Percentiles rank a stretch among this genome's conserved stretches.
phyloP scores from a whole-genome alignment of 2,113 vertebrate genomes.

The Lophochroa leadbeateri region DNA sequence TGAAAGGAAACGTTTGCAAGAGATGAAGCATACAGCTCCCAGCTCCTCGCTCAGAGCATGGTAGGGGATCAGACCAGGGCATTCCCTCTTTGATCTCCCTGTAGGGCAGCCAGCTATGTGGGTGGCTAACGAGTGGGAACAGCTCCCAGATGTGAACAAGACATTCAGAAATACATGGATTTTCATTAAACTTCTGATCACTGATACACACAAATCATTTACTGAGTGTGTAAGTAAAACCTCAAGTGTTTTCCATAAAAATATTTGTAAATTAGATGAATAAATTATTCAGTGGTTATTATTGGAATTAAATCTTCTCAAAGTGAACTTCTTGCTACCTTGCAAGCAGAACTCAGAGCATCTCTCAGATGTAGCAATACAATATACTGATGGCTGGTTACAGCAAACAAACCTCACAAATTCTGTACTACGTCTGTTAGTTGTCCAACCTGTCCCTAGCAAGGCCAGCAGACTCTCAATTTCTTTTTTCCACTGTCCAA shows the following conservation, averaged over 20 bases:
- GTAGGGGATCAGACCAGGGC: background rate
- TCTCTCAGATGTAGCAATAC: background rate
- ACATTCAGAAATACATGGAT: background rate
- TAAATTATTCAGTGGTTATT: slow-evolving; percentile 34
- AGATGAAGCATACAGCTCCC: background rate
- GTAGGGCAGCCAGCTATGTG: background rate
- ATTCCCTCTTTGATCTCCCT: background rate
- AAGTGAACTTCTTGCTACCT: background rate
- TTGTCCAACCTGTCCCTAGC: background rate
- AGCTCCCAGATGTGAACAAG: background rate
- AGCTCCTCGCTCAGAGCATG: fast-evolving
- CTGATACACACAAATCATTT: background rate
- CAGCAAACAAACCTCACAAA: background rate
- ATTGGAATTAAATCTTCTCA: background rate
- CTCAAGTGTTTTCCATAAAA: background rate
- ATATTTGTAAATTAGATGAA: background rate
- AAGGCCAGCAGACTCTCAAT: background rate
- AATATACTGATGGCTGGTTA: background rate
- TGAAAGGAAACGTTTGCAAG: background rate
- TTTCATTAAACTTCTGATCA: background rate
- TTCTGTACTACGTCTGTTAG: fast-evolving
- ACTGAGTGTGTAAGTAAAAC: background rate
- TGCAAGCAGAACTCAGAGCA: background rate
- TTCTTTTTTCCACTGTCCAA: background rate
- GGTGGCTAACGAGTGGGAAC: background rate